A percentile compares a stretch with the other conserved stretches of the same genome.
phyloP scores from a whole-genome alignment of 2,113 vertebrate species.

The Dolichotis patagonum region DNA sequence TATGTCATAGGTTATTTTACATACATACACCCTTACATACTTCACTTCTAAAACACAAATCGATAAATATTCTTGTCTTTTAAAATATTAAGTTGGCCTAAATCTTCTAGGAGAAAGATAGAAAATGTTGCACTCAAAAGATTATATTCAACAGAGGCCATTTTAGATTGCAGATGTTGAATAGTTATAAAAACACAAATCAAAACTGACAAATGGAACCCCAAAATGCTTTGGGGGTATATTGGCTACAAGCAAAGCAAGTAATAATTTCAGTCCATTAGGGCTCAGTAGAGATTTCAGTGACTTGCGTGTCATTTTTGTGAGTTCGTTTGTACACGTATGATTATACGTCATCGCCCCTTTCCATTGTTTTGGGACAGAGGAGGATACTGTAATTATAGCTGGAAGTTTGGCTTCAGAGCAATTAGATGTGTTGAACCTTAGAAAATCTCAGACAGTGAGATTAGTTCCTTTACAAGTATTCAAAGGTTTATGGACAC shows the following conservation, averaged over 20 bases:
- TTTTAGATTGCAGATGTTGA: neutral
- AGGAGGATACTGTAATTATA: neutral
- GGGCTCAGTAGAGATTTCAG: neutral
- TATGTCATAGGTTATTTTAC: neutral
- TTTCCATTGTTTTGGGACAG: neutral
- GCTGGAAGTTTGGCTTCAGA: constrained; percentile 48
- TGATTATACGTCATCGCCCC: neutral
- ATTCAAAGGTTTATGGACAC: constrained; percentile 78
- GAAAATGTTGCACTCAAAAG: neutral
- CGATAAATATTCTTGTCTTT: neutral
- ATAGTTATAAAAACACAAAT: neutral
- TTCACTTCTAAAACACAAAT: constrained; percentile 34
- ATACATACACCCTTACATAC: neutral
- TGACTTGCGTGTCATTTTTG: neutral
- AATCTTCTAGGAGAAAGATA: neutral
- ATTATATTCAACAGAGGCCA: neutral
- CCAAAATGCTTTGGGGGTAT: neutral
- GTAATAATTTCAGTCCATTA: neutral
- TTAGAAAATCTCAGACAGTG: constrained; percentile 68
- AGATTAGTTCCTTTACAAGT: constrained; percentile 73
- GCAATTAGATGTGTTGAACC: constrained; percentile 59
- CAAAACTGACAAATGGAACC: neutral
- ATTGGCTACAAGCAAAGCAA: neutral
- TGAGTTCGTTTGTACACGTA: neutral
- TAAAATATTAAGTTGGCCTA: neutral